Evolutionary conservation across 2,113 vertebrate genomes (phyloP), one percentile per base, ranked within the genome.

Genomic region (Xenopus borealis): DNA sequence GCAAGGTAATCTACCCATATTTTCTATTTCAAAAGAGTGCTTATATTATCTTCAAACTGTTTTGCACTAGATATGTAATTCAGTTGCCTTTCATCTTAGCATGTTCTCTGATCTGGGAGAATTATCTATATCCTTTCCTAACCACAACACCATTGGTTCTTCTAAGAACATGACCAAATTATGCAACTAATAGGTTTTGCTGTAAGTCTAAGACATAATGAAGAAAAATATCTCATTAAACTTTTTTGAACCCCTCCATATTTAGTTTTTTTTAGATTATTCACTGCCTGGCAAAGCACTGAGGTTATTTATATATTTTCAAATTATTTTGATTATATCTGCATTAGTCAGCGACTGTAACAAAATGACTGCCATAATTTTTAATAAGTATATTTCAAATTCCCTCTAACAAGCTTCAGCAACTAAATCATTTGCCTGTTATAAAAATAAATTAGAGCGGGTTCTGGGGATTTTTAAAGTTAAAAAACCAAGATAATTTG

Each of bases 341-440:
- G 44, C 67, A 77, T 77, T 64, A 77, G 74, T 77, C 59, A 77
- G 46, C 10, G 30, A 77, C 66, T 70, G 67, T 77, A 77, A 70
- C 69, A 77, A 77, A 63, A 77, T 77, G 66, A 50, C 66, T 70
- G 66, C 74, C 61, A 77, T 70, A 64, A 77, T 77, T 55, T 77
- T 70, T 70, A 77, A 77, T 76, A 76, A 76, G 73, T 69, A 63
- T 69, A 69, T 77, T 77, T 59, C 46, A 77, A 77, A 70, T 77
- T 77, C 59, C 58, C 33, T 64, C 66, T 77, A 77, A 77, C 74
- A 63, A 70, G 66, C 67, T 70, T 57, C 59, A 70, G 67, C 59
- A 68, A 47, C 47, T 77, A 70, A 77, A 77, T 69, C 67, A 77
- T 77, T 53, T 70, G 58, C 58, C 67, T 69, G 67, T 70, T 69